A percentile compares a stretch with the other conserved stretches of the same genome.
These are phyloP conservation scores for Cavia porcellus DNA, from an alignment of 2,113 vertebrate genomes.

Conservation along the genomic window DNA sequence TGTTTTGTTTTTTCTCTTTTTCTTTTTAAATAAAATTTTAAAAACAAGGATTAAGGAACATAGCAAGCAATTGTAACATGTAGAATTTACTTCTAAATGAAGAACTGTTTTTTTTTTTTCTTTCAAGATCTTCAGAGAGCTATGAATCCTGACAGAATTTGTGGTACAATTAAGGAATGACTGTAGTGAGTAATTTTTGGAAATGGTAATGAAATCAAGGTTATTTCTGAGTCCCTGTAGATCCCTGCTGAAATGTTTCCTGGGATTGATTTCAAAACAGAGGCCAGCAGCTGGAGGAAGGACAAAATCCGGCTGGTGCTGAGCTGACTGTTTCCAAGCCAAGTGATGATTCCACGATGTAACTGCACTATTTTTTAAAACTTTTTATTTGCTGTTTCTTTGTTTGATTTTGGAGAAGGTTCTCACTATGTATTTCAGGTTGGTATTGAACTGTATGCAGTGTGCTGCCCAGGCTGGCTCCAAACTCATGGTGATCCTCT, in stretches of 20 bases:
- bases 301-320: neutral
- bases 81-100: neutral
- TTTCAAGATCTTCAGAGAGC: neutral
- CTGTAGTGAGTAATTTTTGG: neutral
- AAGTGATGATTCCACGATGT: neutral
- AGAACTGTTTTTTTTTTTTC: neutral
- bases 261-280: slow-evolving; percentile 29
- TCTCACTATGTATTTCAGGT: neutral
- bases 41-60: neutral
- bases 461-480: neutral
- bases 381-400: neutral
- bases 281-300: no score
- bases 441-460: neutral
- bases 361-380: neutral
- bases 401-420: neutral
- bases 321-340: neutral
- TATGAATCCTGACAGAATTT: neutral
- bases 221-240: neutral
- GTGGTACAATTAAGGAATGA: neutral
- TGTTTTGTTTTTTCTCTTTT: no score
- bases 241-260: neutral
- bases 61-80: neutral
- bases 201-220: neutral
- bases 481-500: neutral
- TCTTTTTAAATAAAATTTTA: no score